These are phyloP conservation scores for Amiota mariae DNA, from an alignment of 2,888 invertebrate species.

Conservation along the genomic window DNA sequence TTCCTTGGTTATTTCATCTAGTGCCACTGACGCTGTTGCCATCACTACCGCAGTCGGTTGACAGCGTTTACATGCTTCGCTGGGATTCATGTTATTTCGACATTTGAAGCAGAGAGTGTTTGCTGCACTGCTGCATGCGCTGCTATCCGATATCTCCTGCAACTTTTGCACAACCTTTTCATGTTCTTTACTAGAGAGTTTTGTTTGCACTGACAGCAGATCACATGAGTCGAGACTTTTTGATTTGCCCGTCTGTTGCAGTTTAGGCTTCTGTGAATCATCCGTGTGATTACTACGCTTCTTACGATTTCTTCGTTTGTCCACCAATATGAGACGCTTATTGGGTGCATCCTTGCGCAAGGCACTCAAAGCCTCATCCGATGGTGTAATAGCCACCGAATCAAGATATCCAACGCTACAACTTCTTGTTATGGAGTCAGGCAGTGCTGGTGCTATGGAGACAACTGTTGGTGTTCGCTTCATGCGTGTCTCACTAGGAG, in stretches of 20 bases:
- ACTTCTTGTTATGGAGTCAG: constrained; percentile 85
- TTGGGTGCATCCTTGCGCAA: constrained; percentile 82
- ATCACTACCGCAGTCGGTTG: constrained; percentile 48
- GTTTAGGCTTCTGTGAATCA: constrained; percentile 69
- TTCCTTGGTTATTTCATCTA: constrained; percentile 52
- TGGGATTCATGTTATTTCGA: constrained; percentile 61
- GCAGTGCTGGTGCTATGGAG: constrained; percentile 78
- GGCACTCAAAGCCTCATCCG: constrained; percentile 82
- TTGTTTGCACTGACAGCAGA: constrained; percentile 75
- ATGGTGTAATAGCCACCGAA: constrained; percentile 84
- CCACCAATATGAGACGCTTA: constrained; percentile 84
- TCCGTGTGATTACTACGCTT: constrained; percentile 64
- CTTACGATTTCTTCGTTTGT: constrained; percentile 76
- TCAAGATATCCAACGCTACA: constrained; percentile 93
- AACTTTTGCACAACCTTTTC: constrained; percentile 67
- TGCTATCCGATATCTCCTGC: constrained; percentile 69
- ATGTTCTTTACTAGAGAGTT: constrained; percentile 60
- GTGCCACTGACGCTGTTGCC: constrained; percentile 39
- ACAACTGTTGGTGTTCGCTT: constrained; percentile 78
- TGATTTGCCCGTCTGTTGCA: constrained; percentile 75
- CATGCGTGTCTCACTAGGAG: constrained; percentile 55
- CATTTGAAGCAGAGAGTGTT: constrained; percentile 66
- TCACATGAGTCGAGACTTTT: constrained; percentile 90
- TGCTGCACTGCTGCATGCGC: constrained; percentile 62
- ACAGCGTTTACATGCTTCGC: constrained; percentile 66